phyloP scores from a whole-genome alignment of 2,113 vertebrate species.

The Climacteris rufus region DNA sequence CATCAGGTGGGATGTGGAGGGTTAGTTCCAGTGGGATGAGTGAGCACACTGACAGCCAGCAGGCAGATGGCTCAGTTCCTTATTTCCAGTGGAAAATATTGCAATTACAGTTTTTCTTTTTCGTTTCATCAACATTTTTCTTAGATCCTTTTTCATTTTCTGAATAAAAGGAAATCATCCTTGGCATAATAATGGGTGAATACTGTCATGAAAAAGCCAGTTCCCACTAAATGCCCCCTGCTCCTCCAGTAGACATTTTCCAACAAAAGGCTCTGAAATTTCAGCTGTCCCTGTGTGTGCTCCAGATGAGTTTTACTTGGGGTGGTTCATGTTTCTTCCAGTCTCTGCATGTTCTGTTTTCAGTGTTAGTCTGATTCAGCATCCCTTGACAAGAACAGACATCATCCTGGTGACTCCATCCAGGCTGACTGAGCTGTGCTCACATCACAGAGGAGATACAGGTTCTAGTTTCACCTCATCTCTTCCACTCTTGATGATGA shows the following conservation, averaged over 20 bases:
- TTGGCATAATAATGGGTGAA: conserved; percentile 7
- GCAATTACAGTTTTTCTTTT: neutral
- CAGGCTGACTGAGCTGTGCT: neutral
- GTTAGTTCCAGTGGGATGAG: neutral
- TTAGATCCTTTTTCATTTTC: conserved; percentile 38
- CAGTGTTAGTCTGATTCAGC: neutral
- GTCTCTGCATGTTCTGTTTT: neutral
- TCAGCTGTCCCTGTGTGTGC: neutral
- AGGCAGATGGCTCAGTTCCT: conserved; percentile 34
- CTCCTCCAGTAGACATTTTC: conserved; percentile 24
- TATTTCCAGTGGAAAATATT: conserved; percentile 49
- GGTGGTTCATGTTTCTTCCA: neutral
- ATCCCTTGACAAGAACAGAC: neutral
- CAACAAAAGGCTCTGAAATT: conserved; percentile 33
- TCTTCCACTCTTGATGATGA: neutral
- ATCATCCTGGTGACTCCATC: neutral
- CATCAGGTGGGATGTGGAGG: conserved; percentile 24
- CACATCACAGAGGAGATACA: neutral
- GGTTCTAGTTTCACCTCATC: neutral
- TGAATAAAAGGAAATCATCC: conserved; percentile 24
- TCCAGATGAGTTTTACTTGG: conserved; percentile 26
- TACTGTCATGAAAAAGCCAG: neutral
- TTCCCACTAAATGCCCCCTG: neutral
- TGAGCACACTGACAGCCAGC: neutral
- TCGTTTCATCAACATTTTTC: conserved; percentile 15